Evolutionary conservation across 2,888 invertebrate genomes (phyloP).

Genomic region (Hirtodrosophila histrioides): DNA sequence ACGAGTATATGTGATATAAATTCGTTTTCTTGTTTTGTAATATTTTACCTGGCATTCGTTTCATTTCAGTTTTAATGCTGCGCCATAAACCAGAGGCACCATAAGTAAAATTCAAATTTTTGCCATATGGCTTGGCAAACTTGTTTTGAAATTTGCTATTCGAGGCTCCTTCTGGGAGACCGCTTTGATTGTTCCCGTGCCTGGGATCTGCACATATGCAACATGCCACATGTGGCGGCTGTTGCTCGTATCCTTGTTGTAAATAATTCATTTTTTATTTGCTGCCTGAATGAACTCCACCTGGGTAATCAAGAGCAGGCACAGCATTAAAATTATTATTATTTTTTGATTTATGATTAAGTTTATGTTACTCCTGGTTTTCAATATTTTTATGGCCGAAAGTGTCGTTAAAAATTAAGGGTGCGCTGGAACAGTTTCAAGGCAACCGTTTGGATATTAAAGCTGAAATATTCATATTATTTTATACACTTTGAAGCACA

Average conservation of each 20-base stretch:
- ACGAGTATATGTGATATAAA: conserved; percentile 6
- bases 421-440: conserved; percentile 1
- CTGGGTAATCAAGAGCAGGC: conserved; percentile 40
- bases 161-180: conserved; percentile 14
- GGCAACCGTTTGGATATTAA: background rate
- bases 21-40: conserved; percentile 20
- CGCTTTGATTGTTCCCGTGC: conserved; percentile 12
- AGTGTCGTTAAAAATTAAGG: conserved; percentile 40
- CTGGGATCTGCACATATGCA: conserved; percentile 22
- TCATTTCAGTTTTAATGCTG: conserved; percentile 26
- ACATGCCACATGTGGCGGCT: conserved; percentile 26
- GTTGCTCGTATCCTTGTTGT: conserved; percentile 26
- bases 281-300: conserved; percentile 50
- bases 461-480: background rate
- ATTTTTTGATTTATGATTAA: conserved; percentile 51
- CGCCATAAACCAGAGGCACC: conserved; percentile 49
- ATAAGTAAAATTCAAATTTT: conserved; percentile 52
- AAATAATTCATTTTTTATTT: conserved; percentile 59
- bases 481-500: background rate
- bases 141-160: conserved; percentile 39
- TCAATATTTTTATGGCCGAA: conserved; percentile 33
- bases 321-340: conserved; percentile 43
- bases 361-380: conserved; percentile 19
- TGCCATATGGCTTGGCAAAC: conserved; percentile 47
- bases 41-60: conserved; percentile 17